These are phyloP conservation scores for Rugalucina vietnamica DNA, from an alignment of 2,888 invertebrate species.

Conservation along the genomic window DNA sequence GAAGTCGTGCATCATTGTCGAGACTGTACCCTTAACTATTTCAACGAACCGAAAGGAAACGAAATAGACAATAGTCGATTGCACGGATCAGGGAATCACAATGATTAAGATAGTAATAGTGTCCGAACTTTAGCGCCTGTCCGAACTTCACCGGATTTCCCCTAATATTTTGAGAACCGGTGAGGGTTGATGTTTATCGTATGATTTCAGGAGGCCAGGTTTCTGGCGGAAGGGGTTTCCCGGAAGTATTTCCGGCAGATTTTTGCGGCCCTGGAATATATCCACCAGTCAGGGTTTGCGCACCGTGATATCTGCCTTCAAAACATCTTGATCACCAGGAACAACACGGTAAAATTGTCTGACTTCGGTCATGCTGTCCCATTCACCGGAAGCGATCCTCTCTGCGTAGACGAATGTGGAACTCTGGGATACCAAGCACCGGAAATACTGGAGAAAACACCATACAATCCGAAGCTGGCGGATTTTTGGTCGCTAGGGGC, in stretches of 20 bases:
- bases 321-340: conserved; percentile 75
- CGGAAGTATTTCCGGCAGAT: conserved; percentile 76
- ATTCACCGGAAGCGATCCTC: conserved; percentile 65
- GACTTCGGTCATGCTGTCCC: conserved; percentile 77
- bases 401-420: conserved; percentile 72
- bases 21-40: too few relatives aligned
- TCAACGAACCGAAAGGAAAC: too few relatives aligned
- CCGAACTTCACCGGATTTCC: too few relatives aligned
- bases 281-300: conserved; percentile 71
- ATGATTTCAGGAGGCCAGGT: conserved; percentile 70
- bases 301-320: conserved; percentile 79
- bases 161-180: too few relatives aligned
- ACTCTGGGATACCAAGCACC: conserved; percentile 76
- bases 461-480: conserved; percentile 74
- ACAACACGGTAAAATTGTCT: conserved; percentile 75
- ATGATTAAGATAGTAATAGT: too few relatives aligned
- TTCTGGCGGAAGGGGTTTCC: conserved; percentile 77
- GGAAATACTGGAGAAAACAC: conserved; percentile 71
- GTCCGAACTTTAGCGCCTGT: too few relatives aligned
- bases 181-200: too few relatives aligned
- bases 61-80: too few relatives aligned
- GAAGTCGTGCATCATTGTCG: too few relatives aligned
- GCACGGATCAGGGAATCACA: too few relatives aligned
- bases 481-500: conserved; percentile 80
- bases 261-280: conserved; percentile 72